phyloP scores from a whole-genome alignment of 2,888 invertebrate genomes.

The Encarsia formosa region DNA sequence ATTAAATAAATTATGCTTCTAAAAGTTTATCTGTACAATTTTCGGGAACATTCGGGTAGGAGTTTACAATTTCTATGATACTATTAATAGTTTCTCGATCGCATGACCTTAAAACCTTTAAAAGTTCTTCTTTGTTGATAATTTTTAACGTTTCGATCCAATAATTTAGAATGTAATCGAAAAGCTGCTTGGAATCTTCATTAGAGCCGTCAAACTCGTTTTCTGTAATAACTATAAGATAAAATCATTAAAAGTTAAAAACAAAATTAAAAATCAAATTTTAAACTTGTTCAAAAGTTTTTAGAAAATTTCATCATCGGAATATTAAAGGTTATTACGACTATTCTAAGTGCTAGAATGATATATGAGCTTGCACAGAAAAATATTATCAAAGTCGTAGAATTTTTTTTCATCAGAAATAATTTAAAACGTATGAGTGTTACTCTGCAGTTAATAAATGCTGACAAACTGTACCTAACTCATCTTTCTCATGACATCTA shows the following conservation, averaged over 20 bases:
- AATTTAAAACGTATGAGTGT: no score
- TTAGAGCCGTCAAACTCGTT: slow-evolving; percentile 24
- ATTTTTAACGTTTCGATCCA: slow-evolving; percentile 35
- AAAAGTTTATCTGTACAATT: slow-evolving; percentile 1
- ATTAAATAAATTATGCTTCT: neutral
- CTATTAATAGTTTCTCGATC: slow-evolving; percentile 14
- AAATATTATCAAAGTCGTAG: no score
- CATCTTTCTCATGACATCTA: no score
- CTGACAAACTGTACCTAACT: no score
- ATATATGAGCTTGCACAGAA: no score
- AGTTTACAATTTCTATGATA: slow-evolving; percentile 12
- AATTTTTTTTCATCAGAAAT: no score
- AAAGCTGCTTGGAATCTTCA: slow-evolving; percentile 33
- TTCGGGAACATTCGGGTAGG: neutral
- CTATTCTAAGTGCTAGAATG: no score
- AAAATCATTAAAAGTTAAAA: neutral
- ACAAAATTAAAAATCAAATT: no score
- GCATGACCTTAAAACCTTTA: slow-evolving; percentile 29
- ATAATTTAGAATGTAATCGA: slow-evolving; percentile 36
- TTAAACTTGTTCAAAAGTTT: no score
- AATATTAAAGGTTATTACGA: no score
- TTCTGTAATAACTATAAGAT: slow-evolving; percentile 14
- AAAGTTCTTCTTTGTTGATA: slow-evolving; percentile 29
- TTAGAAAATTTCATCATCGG: no score
- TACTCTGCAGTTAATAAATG: no score